Conservation (phyloP, 2,113 vertebrate species). For the Octodon degus region DNA sequence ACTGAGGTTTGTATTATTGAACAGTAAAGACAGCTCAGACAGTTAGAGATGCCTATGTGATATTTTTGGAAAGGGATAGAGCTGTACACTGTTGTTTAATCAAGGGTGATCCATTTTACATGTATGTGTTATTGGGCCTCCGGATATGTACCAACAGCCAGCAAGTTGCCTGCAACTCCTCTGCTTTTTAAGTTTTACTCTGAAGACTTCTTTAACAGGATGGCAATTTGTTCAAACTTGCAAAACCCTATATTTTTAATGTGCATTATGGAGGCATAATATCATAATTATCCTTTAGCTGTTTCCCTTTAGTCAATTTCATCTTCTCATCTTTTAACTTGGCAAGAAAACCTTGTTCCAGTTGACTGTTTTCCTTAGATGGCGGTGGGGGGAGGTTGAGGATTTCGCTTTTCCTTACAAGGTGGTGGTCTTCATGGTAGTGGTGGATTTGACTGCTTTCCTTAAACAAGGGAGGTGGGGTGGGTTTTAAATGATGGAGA, state of each 20-base stretch:
- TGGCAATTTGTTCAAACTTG: slow-evolving; percentile 44
- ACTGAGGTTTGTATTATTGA: slow-evolving; percentile 8
- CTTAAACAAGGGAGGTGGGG: slow-evolving; percentile 23
- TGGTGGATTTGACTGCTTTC: slow-evolving; percentile 55
- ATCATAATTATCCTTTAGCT: slow-evolving; percentile 64
- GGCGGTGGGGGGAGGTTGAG: neutral
- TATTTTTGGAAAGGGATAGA: neutral
- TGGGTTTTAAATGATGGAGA: slow-evolving; percentile 59
- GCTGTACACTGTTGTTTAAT: neutral
- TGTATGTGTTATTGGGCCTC: neutral
- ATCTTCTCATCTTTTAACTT: slow-evolving; percentile 66
- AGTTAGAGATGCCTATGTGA: neutral
- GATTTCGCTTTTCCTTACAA: neutral
- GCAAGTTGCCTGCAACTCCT: neutral
- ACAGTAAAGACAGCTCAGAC: neutral
- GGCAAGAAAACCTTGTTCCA: neutral
- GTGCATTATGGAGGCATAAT: neutral
- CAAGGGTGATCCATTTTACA: neutral
- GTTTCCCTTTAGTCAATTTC: slow-evolving; percentile 36
- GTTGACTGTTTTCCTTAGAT: slow-evolving; percentile 65
- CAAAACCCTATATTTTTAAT: slow-evolving; percentile 39
- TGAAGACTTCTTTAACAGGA: neutral
- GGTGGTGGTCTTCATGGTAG: neutral
- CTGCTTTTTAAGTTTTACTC: slow-evolving; percentile 7
- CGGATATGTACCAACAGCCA: neutral